Percentiles rank a stretch among this genome's conserved stretches.
Conservation (phyloP, 2,888 invertebrate species). For the Molorchus minor region DNA sequence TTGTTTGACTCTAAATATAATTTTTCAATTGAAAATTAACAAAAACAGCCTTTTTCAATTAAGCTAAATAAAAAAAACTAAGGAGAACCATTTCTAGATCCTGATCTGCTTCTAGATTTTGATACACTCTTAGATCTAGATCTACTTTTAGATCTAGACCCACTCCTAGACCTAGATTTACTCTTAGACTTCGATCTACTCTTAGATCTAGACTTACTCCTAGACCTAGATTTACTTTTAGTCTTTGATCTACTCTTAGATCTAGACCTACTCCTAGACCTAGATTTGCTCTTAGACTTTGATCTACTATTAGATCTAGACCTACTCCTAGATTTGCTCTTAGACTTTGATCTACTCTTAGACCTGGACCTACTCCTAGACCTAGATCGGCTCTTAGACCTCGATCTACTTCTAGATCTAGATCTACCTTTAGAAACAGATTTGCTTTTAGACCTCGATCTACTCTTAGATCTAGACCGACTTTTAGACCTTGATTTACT, state of each 20-base stretch:
- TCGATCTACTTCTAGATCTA: slow-evolving; percentile 51
- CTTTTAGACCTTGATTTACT: slow-evolving; percentile 56
- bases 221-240: slow-evolving; percentile 40
- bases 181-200: slow-evolving; percentile 42
- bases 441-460: slow-evolving; percentile 55
- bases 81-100: slow-evolving; percentile 32
- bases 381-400: slow-evolving; percentile 52
- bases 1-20: too few species aligned
- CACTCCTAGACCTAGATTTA: slow-evolving; percentile 39
- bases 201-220: slow-evolving; percentile 47
- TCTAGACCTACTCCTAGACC: slow-evolving; percentile 45
- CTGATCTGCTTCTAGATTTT: slow-evolving; percentile 29
- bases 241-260: slow-evolving; percentile 38
- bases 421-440: slow-evolving; percentile 56
- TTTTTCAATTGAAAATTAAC: too few species aligned
- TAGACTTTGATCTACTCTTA: slow-evolving; percentile 31
- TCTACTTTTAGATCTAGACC: too few species aligned
- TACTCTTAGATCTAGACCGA: slow-evolving; percentile 56
- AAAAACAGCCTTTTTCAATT: too few species aligned
- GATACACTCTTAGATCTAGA: slow-evolving; percentile 33
- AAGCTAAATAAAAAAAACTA: too few species aligned
- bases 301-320: slow-evolving; percentile 26
- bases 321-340: slow-evolving; percentile 30
- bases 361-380: slow-evolving; percentile 43
- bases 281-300: slow-evolving; percentile 17